A percentile compares a stretch with the other conserved stretches of the same genome.
Evolutionary conservation across 2,113 vertebrate genomes (phyloP).

Genomic region (Fregetta grallaria): DNA sequence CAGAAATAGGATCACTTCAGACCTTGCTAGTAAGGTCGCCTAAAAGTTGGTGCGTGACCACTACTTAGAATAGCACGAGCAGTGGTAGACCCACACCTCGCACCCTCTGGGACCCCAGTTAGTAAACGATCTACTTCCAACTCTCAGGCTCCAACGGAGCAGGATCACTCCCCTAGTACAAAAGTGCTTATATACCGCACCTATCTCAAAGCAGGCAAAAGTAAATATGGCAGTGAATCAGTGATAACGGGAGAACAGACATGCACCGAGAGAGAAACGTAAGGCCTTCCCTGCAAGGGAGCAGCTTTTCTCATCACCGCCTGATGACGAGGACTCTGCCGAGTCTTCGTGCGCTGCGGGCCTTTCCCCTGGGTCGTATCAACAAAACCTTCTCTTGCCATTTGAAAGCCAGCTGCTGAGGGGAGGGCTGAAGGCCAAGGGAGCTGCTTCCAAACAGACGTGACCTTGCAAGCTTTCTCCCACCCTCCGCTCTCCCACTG

Average conservation of each 20-base stretch:
- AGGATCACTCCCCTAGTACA: not conserved
- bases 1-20: not conserved
- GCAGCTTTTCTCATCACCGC: not conserved
- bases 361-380: not conserved
- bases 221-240: not conserved
- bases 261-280: not conserved
- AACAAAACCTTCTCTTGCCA: not conserved
- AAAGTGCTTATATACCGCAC: not conserved
- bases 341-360: accelerated
- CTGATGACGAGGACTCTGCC: accelerated
- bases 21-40: not conserved
- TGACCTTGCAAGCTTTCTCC: not conserved
- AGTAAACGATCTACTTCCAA: not conserved
- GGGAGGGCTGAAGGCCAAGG: not conserved
- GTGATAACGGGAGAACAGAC: not conserved
- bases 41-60: not conserved
- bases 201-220: not conserved
- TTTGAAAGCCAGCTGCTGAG: not conserved
- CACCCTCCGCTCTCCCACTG: not conserved
- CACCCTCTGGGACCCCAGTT: not conserved
- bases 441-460: not conserved
- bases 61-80: not conserved
- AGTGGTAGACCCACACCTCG: not conserved
- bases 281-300: not conserved
- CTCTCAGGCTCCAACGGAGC: not conserved